phyloP scores from a whole-genome alignment of 2,113 vertebrate genomes.

The Pedetes capensis region DNA sequence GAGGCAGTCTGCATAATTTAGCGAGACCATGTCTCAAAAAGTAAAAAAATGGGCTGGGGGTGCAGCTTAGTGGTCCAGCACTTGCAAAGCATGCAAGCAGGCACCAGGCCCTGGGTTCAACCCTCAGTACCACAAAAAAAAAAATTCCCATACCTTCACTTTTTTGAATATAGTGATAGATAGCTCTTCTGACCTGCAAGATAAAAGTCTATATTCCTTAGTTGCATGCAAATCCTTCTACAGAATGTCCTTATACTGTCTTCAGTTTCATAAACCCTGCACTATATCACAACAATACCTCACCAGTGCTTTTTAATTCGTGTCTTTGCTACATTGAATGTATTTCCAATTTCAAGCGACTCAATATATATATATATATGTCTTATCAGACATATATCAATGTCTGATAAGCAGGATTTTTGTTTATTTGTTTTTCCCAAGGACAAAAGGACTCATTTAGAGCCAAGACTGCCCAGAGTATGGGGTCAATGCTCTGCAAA shows the following conservation, averaged over 20 bases:
- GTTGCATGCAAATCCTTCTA: not conserved
- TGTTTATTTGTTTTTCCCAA: not conserved
- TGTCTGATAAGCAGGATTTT: not conserved
- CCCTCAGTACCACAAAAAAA: no score
- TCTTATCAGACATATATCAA: no score
- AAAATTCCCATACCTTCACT: no score
- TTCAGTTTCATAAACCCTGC: not conserved
- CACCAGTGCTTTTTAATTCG: not conserved
- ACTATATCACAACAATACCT: not conserved
- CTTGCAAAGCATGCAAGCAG: no score
- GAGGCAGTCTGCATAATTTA: no score
- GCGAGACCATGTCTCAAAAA: no score
- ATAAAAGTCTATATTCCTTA: not conserved
- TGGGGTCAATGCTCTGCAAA: no score
- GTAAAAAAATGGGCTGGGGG: not conserved
- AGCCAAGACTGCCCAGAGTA: not conserved
- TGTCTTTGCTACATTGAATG: not conserved
- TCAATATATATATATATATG: no score
- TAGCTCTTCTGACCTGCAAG: not conserved
- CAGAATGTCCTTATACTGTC: not conserved
- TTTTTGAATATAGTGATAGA: no score
- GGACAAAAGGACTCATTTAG: not conserved
- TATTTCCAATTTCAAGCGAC: not conserved
- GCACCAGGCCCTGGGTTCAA: no score
- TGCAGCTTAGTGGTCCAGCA: no score